phyloP scores from a whole-genome alignment of 2,113 vertebrate species.

The Anser cygnoides region DNA sequence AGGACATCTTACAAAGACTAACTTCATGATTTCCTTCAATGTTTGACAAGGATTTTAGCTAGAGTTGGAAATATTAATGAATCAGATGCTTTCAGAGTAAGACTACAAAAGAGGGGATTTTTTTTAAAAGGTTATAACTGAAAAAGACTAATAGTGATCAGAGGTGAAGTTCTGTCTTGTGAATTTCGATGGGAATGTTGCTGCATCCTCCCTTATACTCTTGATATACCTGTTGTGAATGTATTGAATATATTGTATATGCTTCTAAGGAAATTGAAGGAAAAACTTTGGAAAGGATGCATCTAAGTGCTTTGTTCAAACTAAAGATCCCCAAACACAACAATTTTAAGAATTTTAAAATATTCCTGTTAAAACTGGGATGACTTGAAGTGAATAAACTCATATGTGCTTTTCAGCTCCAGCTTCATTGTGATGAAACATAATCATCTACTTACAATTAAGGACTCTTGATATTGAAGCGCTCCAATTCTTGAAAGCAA shows the following conservation, averaged over 20 bases:
- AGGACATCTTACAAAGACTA: background rate
- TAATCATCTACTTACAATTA: background rate
- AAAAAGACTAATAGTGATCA: background rate
- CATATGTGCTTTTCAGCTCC: background rate
- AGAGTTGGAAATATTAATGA: background rate
- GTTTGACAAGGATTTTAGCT: background rate
- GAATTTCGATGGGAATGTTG: background rate
- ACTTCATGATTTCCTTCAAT: background rate
- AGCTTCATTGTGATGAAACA: background rate
- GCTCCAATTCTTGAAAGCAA: background rate
- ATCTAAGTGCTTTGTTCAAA: background rate
- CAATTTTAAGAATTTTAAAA: background rate
- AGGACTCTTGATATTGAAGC: background rate
- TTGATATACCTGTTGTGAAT: accelerated
- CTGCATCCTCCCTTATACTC: background rate
- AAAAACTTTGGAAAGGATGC: background rate
- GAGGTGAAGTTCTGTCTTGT: background rate
- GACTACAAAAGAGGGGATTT: background rate
- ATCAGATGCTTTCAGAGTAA: background rate
- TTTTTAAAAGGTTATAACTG: background rate
- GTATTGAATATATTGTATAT: background rate
- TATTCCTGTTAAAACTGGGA: background rate
- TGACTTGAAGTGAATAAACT: background rate
- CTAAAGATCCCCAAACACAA: background rate
- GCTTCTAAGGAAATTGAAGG: background rate